phyloP scores from a whole-genome alignment of 2,797 vertebrate genomes.

The Acanthiza pusilla region DNA sequence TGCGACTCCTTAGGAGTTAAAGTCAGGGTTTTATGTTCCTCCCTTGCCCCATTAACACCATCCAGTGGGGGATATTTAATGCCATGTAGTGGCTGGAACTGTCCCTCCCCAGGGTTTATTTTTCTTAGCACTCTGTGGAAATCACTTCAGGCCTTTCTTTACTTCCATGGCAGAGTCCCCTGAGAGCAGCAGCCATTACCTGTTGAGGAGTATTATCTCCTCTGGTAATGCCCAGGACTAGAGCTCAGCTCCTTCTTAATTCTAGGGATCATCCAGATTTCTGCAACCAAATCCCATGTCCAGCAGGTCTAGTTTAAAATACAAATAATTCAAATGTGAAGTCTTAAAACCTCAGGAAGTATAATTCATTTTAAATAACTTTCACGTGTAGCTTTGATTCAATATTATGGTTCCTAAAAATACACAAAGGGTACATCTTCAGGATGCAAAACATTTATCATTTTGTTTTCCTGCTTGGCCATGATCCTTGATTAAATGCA shows the following conservation, averaged over 20 bases:
- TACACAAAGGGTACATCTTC: not conserved
- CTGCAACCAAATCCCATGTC: not conserved
- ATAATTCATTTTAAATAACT: not conserved
- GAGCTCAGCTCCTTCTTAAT: not conserved
- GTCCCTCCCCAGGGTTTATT: not conserved
- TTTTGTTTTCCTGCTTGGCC: not conserved
- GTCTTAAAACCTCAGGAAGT: not conserved
- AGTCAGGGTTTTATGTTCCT: not conserved
- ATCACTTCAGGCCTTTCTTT: not conserved
- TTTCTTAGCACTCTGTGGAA: not conserved
- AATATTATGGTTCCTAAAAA: not conserved
- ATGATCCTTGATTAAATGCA: not conserved
- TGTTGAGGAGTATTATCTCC: not conserved
- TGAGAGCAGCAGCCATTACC: not conserved
- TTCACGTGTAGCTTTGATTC: not conserved
- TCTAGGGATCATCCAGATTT: not conserved
- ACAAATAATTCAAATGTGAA: not conserved
- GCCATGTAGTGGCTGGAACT: not conserved
- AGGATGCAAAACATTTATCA: not conserved
- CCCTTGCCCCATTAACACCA: not conserved
- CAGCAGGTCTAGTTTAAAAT: not conserved
- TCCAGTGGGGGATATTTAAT: not conserved
- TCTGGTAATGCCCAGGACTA: not conserved
- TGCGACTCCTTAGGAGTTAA: rapidly evolving
- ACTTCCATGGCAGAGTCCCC: not conserved